These are phyloP conservation scores for Lithophane ornitopus DNA, from an alignment of 2,888 invertebrate genomes.

Conservation along the genomic window DNA sequence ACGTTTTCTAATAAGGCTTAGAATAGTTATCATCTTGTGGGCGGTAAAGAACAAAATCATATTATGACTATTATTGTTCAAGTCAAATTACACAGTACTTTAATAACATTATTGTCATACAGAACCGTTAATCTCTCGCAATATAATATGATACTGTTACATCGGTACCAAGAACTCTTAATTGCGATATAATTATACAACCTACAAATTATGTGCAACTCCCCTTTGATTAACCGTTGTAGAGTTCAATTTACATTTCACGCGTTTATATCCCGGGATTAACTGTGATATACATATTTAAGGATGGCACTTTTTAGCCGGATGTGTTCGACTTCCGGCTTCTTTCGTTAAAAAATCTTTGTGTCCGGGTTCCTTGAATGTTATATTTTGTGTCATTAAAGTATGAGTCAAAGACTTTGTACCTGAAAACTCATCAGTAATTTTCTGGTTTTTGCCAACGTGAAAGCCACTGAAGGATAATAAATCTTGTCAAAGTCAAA, in stretches of 20 bases:
- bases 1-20: background rate
- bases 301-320: constrained; percentile 21
- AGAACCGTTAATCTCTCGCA: constrained; percentile 9
- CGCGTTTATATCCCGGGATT: constrained; percentile 11
- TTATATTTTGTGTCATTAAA: background rate
- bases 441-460: background rate
- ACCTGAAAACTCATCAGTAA: background rate
- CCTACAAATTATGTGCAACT: constrained; percentile 28
- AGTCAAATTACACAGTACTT: background rate
- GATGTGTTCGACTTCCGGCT: background rate
- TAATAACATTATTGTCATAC: background rate
- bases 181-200: constrained; percentile 29
- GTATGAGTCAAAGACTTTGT: background rate
- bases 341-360: background rate
- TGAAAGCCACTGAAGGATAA: background rate
- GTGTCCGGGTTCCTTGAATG: background rate
- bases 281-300: constrained; percentile 17
- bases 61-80: background rate
- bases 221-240: constrained; percentile 31
- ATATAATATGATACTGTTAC: constrained; percentile 14
- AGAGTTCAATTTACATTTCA: constrained; percentile 42
- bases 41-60: background rate
- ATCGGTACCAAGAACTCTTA: constrained; percentile 23
- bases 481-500: no score
- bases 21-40: background rate